Percentiles rank a stretch among this genome's conserved stretches.
Conservation (phyloP, 2,113 vertebrate species). For the Loxodonta africana region DNA sequence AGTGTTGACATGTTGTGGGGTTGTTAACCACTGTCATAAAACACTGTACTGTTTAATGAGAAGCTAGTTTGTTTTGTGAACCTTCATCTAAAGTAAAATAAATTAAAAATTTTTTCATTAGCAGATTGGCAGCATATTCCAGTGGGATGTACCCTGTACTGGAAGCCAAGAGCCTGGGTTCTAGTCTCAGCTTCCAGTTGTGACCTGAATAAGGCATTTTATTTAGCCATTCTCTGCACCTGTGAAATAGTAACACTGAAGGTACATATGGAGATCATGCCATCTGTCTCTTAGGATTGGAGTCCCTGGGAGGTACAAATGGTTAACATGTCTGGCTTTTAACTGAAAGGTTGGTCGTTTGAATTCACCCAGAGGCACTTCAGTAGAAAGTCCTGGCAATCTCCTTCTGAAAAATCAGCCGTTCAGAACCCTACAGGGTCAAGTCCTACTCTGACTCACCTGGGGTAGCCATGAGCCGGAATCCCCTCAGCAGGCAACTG, state of each 20-base stretch:
- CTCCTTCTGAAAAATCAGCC: not conserved
- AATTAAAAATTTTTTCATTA: not conserved
- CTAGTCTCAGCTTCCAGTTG: not conserved
- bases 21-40: too few species aligned
- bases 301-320: not conserved
- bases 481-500: not conserved
- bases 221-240: fast-evolving
- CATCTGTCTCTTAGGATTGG: not conserved
- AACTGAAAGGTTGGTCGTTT: not conserved
- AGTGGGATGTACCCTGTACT: not conserved
- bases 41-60: too few species aligned
- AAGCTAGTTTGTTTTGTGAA: too few species aligned
- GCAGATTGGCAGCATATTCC: not conserved
- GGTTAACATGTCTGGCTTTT: not conserved
- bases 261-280: fast-evolving
- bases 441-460: not conserved
- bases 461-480: not conserved
- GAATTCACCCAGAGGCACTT: not conserved
- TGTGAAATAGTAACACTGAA: too few species aligned
- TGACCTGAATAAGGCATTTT: not conserved
- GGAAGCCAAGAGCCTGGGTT: not conserved
- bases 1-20: too few species aligned
- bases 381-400: not conserved
- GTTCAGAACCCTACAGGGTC: not conserved
- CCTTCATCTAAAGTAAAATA: too few species aligned